Evolutionary conservation across 2,113 vertebrate species (phyloP).

Genomic region (Cynocephalus volans): DNA sequence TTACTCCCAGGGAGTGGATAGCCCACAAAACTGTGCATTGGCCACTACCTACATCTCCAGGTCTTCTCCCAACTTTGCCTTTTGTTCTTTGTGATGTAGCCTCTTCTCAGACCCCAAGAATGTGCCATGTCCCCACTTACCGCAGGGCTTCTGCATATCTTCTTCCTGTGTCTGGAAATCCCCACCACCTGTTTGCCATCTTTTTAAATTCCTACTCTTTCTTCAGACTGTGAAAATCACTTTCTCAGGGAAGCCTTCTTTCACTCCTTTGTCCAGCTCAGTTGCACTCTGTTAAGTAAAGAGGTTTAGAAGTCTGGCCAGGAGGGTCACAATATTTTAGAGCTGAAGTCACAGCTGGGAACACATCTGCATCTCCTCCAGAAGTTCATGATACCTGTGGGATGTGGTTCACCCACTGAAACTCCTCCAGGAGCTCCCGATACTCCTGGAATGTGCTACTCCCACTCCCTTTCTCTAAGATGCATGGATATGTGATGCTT

Average conservation of each 20-base stretch:
- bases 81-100: background rate
- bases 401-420: too few species aligned
- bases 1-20: background rate
- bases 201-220: background rate
- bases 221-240: background rate
- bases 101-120: background rate
- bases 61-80: background rate
- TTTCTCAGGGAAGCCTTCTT: background rate
- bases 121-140: background rate
- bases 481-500: background rate
- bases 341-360: background rate
- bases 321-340: background rate
- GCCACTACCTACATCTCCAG: background rate
- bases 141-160: background rate
- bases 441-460: background rate
- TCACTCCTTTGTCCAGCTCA: background rate
- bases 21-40: too few species aligned
- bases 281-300: background rate
- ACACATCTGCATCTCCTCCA: background rate
- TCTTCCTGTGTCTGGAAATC: background rate
- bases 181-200: background rate
- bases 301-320: background rate
- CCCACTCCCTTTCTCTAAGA: background rate
- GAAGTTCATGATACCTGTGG: too few species aligned
- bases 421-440: background rate